Evolutionary conservation across 1,140 invertebrate species (phyloP), one percentile per base, ranked within the genome.

Genomic region (Aphidius ervi): DNA sequence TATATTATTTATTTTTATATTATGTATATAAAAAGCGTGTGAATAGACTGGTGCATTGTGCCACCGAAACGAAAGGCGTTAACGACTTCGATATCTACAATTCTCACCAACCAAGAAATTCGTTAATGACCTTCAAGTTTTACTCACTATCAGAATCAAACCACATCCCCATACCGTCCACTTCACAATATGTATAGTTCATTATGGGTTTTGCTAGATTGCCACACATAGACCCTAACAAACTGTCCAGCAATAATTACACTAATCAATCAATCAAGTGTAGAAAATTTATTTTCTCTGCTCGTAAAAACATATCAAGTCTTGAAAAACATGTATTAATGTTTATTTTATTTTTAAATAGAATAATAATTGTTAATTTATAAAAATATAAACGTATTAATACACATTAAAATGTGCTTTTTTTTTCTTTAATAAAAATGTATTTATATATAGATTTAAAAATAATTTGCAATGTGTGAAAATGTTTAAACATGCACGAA

Each of bases 31-130:
- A 48, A 39, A 43, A 59, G 48, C 57, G 48, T 59, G 57, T 59
- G 57, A 59, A 59, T 50, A 31, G 49, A 59, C 57, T 43, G 47
- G 47, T 59, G 57, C 57, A 59, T 59, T 47, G 48, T n/a, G 42
- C 16, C 20, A 43, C 46, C 9, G 42, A 9, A 59, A 50, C 43
- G 53, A 55, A 31, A 20, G 39, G 40, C 42, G 6, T 10, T 53
- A 46, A 39, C 48, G 48, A 43, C 48, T 37, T 6, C 40, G 23
- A 50, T 50, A 50, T 47, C 37, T 48, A 40, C 16, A 50, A 45
- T 52, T 50, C 57, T 10, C 10, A 16, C 10, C 23, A 52, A 31
- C 20, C 10, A 20, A 40, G 48, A 47, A 50, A 59, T 59, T 50
- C 47, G 40, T 54, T 54, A 54, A 41, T 54, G 52, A 40, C 52